These are phyloP conservation scores for Danaus plexippus DNA, from an alignment of 1,140 invertebrate genomes.

Conservation along the genomic window DNA sequence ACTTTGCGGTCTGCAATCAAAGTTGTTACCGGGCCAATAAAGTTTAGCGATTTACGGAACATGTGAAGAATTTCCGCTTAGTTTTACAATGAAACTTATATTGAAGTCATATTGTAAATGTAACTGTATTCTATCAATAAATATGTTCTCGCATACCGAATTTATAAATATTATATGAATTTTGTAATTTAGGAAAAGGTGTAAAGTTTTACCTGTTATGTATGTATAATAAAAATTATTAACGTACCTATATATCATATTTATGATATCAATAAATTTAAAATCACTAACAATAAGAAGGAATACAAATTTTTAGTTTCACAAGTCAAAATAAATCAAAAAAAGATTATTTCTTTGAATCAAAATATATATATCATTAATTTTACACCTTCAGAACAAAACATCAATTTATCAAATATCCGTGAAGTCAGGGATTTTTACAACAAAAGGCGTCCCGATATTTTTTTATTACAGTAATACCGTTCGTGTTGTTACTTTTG, in stretches of 20 bases:
- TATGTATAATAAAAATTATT: no score
- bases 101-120: no score
- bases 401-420: slow-evolving; percentile 10
- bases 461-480: slow-evolving; percentile 24
- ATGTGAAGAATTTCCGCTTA: slow-evolving; percentile 11
- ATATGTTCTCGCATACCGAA: no score
- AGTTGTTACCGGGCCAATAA: slow-evolving; percentile 33
- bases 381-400: slow-evolving; percentile 62
- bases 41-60: slow-evolving; percentile 26
- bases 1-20: slow-evolving; percentile 39
- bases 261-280: slow-evolving; percentile 54
- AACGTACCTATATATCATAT: slow-evolving; percentile 20
- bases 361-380: slow-evolving; percentile 28
- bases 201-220: no score
- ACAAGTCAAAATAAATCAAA: slow-evolving; percentile 59
- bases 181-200: no score
- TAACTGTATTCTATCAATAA: no score
- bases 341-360: slow-evolving; percentile 37
- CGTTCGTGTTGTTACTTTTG: slow-evolving; percentile 19
- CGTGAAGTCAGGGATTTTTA: slow-evolving; percentile 40
- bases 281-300: slow-evolving; percentile 35
- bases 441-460: slow-evolving; percentile 23
- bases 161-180: no score
- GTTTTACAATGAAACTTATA: slow-evolving; percentile 1
- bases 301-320: slow-evolving; percentile 56